These are phyloP conservation scores for Tokudaia muenninki DNA, from an alignment of 2,797 vertebrate genomes.

Conservation along the genomic window DNA sequence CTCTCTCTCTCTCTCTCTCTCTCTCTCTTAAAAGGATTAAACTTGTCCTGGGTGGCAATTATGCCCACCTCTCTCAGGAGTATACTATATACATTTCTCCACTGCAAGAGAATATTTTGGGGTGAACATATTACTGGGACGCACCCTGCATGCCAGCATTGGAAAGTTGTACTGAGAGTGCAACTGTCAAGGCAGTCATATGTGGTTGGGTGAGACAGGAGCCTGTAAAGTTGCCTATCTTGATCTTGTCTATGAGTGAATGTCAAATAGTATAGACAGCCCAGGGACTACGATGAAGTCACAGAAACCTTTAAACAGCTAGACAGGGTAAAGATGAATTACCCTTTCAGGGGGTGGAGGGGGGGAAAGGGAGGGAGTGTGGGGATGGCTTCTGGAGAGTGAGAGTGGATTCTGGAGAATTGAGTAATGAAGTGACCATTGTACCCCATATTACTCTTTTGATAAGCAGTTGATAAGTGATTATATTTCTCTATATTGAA, in stretches of 20 bases:
- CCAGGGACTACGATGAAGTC: neutral
- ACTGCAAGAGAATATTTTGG: neutral
- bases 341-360: no score
- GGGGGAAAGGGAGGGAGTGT: no score
- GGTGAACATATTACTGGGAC: neutral
- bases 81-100: neutral
- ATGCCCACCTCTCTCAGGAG: neutral
- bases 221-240: neutral
- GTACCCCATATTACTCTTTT: neutral
- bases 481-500: neutral
- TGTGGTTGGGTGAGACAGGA: neutral
- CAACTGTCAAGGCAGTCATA: neutral
- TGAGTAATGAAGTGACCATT: no score
- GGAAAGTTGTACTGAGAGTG: neutral
- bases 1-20: no score
- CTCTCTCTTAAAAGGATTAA: neutral
- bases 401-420: no score
- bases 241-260: neutral
- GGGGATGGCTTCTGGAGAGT: neutral
- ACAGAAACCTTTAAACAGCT: neutral
- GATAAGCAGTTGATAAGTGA: neutral
- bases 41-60: neutral
- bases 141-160: neutral
- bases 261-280: neutral
- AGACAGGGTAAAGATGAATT: neutral